Base-by-base conservation (phyloP, 1,140 invertebrate species). In the Himalopsyche phryganea region DNA sequence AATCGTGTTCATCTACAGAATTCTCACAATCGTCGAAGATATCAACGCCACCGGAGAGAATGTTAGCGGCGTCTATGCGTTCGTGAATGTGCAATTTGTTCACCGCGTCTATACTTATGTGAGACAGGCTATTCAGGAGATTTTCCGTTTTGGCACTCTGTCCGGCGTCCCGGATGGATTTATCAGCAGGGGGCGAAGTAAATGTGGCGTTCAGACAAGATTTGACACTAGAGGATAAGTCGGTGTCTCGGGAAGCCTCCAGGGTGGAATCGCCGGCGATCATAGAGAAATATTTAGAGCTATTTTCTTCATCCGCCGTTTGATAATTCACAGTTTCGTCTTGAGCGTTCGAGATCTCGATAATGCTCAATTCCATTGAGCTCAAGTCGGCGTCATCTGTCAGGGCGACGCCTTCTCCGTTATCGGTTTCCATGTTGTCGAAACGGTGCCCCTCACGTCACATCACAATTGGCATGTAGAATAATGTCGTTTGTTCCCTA, bases 11-110 rank as follows among this genome's bases (percentile, higher is more conserved):
- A 66, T 78, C 76, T 60, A 75, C 74, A 0, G 76, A 77, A 53
- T 76, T 76, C 19, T 77, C 74, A 67, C 75, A 76, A 42, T 77
- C 76, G 55, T 78, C 76, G 66, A 78, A 78, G 49, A 78, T 77
- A 52, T 74, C 70, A 6, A 78, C 73, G 49, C 74, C 74, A 32
- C 75, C 75, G 7, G 74, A 77, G 7, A 78, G 59, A 23, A 78
- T 76, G 57, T 76, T 76, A 19, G 71, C 70, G 9, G 75, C 72
- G 44, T 76, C 73, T 56, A 78, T 76, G 61, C 75, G 73, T 28
- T 61, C 53, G 41, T 58, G 50, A 6, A 54, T 33, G 14, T 61
- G 49, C 14, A 61, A 50, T 19, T 61, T 57, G 20, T 57, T 53
- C 14, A 61, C 49, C 1, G 32, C n/a, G 61, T 71, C 71, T 20